Base-by-base conservation (phyloP, 2,113 vertebrate species). In the Eclectus roratus region DNA sequence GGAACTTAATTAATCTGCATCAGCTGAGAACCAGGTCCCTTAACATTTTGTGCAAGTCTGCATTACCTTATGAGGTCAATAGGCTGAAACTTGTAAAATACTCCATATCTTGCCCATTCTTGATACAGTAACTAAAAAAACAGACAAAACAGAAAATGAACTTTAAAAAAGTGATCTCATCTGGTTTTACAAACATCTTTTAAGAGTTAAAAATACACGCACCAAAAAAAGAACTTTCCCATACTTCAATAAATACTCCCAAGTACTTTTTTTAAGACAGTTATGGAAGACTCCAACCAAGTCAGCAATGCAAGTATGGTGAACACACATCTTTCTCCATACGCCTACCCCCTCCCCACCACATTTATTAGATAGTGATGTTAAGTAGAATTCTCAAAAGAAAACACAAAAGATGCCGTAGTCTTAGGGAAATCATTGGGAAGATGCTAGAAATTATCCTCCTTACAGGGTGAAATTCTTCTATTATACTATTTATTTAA, bases 101-200 rank as follows among this genome's bases (percentile, higher is more conserved):
- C 99, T 97, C 99, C 98, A 2, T 99, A 99, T 98, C 99, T 98
- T 27, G 99, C 99, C 99, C 99, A 99, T 97, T 99, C 99, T 95
- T 95, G 98, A 97, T 99, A 99, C 60, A 99, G 98, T 96, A 99
- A 73, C 99, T 99, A 89, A 89, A 96, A 43, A 80, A 17, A 17
- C 23, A 11, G 23, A 3, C 6, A 9, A 44, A 25, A 23, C 5
- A 71, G 18, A 88, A 83, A 63, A 80, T 58, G 60, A 73, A 58
- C 8, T 49, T 78, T 5, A 47, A 78, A n/a, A 3, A 63, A 66
- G 7, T 39, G 17, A n/a, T 61, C 25, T 10, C 44, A 70, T 69
- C 28, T 73, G n/a, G 43, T 82, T 79, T 63, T 60, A 84, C 28
- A 81, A 77, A 73, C 6, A 50, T 41, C 19, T 70, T 60, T 17